Conservation (phyloP, 1,140 invertebrate genomes). For the Lordiphosa stackelbergi region DNA sequence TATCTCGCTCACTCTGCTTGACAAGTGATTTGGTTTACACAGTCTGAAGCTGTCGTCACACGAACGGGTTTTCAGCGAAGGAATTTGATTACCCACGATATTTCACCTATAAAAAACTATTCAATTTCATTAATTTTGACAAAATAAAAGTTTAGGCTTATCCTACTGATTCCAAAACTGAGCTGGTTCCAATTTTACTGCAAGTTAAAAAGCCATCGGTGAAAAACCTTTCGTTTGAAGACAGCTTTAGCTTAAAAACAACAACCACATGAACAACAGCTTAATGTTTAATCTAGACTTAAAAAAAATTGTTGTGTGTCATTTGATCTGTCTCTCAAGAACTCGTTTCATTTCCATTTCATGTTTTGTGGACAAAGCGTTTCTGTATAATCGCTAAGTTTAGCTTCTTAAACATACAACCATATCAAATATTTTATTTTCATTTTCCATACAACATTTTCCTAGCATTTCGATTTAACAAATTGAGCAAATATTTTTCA, state of each 20-base stretch:
- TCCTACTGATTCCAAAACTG: too few species aligned
- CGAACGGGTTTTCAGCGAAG: too few species aligned
- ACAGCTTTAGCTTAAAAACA: too few species aligned
- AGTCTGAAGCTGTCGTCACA: constrained; percentile 5
- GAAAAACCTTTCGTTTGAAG: too few species aligned
- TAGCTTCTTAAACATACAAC: constrained; percentile 36
- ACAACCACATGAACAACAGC: constrained; percentile 32
- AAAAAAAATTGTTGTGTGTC: constrained; percentile 49
- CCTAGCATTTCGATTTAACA: constrained; percentile 1
- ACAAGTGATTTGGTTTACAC: constrained; percentile 62
- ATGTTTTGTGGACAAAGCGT: background rate
- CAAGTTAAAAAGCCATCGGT: too few species aligned
- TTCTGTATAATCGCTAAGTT: constrained; percentile 1
- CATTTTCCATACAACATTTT: background rate
- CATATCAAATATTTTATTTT: constrained; percentile 14
- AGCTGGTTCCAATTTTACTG: too few species aligned
- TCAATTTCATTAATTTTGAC: too few species aligned
- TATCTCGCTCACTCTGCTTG: constrained; percentile 36
- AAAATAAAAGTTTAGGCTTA: too few species aligned
- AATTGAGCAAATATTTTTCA: constrained; percentile 74
- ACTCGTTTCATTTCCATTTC: background rate
- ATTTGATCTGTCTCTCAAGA: constrained; percentile 22
- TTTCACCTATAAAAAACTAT: too few species aligned
- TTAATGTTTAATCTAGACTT: constrained; percentile 67
- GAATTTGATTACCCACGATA: too few species aligned